Evolutionary conservation across 2,113 vertebrate species (phyloP).

Genomic region (Mohoua ochrocephala): DNA sequence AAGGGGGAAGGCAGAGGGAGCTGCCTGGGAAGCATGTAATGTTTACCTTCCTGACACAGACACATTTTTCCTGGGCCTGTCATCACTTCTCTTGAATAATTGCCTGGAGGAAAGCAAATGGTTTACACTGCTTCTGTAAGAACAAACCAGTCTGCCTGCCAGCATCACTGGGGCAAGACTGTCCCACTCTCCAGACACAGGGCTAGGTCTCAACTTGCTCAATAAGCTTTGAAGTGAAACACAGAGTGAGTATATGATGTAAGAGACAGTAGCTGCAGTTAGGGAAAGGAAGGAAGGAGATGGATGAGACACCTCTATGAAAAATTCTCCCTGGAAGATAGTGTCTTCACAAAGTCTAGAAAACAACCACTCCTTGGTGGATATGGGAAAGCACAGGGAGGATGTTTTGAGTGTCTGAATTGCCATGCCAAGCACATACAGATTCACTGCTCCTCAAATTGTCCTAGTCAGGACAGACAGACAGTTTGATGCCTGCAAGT

Average conservation of each 20-base stretch:
- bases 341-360: neutral
- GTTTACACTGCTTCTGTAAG: neutral
- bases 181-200: neutral
- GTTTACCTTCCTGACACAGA: constrained; percentile 22
- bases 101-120: neutral
- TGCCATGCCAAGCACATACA: neutral
- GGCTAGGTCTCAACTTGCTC: neutral
- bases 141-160: neutral
- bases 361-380: neutral
- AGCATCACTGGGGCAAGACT: neutral
- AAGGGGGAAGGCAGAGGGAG: neutral
- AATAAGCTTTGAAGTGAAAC: neutral
- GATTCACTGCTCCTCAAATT: neutral
- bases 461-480: neutral
- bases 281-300: neutral
- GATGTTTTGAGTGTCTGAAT: neutral
- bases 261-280: neutral
- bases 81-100: neutral
- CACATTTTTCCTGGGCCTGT: constrained; percentile 5
- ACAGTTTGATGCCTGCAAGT: neutral
- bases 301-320: neutral
- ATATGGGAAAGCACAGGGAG: neutral
- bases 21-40: neutral
- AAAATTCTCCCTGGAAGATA: neutral
- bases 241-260: neutral